Conservation (phyloP, 2,888 invertebrate genomes). For the Plebejus anna region DNA sequence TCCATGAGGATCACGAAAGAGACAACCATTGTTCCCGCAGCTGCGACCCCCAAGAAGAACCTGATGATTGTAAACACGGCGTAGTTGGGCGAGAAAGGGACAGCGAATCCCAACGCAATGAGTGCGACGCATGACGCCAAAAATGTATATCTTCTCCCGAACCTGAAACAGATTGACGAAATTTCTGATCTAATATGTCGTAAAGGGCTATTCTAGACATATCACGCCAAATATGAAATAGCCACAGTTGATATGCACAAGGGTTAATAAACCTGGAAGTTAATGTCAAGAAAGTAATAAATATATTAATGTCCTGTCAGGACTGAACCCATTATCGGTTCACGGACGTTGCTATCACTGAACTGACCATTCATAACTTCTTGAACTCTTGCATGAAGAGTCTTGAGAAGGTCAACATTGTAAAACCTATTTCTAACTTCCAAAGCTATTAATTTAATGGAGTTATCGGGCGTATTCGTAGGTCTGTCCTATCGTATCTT, state of each 20-base stretch:
- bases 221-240: not conserved
- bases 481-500: not conserved
- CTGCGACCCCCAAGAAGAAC: conserved; percentile 85
- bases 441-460: not conserved
- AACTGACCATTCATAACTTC: not conserved
- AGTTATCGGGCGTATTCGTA: not conserved
- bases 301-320: not conserved
- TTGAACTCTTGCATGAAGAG: not conserved
- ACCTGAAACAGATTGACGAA: conserved; percentile 69
- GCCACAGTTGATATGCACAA: not conserved
- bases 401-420: not conserved
- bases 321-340: not conserved
- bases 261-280: not conserved
- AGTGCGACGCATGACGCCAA: conserved; percentile 84
- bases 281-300: not conserved
- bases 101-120: conserved; percentile 82
- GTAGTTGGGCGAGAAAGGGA: conserved; percentile 83
- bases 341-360: not conserved
- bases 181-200: not conserved
- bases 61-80: conserved; percentile 81
- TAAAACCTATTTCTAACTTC: not conserved
- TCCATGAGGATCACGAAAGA: conserved; percentile 86
- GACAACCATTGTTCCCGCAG: conserved; percentile 90
- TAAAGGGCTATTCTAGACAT: not conserved
- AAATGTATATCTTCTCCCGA: conserved; percentile 86